Base-by-base conservation (phyloP, 30 jellyfish, hydroid and myxozoan genomes). In the Cassiopea andromeda region DNA sequence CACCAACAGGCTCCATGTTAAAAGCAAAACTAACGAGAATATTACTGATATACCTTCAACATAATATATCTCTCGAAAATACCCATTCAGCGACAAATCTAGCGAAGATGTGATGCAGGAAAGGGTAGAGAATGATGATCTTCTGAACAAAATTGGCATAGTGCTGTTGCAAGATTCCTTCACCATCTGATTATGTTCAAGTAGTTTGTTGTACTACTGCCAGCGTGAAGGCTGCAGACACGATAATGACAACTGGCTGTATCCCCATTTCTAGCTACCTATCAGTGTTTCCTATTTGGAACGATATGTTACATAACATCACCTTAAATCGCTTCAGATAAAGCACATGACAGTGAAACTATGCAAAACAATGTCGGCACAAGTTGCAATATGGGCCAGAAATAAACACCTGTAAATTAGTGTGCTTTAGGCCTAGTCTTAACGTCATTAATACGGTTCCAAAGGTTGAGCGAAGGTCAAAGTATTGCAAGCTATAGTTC, bases 41-140 rank as follows among this genome's bases (percentile, higher is more conserved):
- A n/a, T n/a, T n/a, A n/a, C n/a, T n/a, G n/a, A n/a, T n/a, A n/a
- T 77, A 77, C 86, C 86, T 61, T 19, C 18, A 18, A 43, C 50
- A 54, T 48, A 77, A 54, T 49, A 77, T 43, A 77, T 48, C 18
- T 77, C 86, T 1, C 58, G 46, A 1, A 77, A 3, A n/a, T 47
- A 77, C 12, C 75, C 86, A 27, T 61, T 10, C 73, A 77, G 75
- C 58, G 86, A 74, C 2, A 50, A 17, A 49, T 77, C 50, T 57
- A 77, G 15, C 27, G 86, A 49, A 2, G 72, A 61, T 48, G 86
- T 68, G 7, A 77, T 57, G 27, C 86, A 77, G 15, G 86, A 77
- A 54, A 77, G 50, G 15, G 57, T 27, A 1, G 86, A 47, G 73
- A 77, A 77, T 10, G 86, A 77, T 46, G 86, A 77, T 18, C 50